Percentiles rank a stretch among this genome's conserved stretches.
phyloP scores from a whole-genome alignment of 2,113 vertebrate genomes.

The Monopterus albus region DNA sequence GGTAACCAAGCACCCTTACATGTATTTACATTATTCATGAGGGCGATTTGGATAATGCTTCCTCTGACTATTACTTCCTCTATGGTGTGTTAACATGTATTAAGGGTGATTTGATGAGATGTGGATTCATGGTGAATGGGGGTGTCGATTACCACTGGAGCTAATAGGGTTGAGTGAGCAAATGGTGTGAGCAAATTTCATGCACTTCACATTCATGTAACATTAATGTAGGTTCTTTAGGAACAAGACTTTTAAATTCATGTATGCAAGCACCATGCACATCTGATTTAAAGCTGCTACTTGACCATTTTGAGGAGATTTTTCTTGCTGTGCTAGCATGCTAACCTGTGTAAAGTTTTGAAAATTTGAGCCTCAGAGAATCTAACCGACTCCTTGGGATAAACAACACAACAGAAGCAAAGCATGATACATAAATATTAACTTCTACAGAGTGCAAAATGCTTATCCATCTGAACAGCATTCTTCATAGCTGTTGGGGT shows the following conservation, averaged over 20 bases:
- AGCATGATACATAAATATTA: background rate
- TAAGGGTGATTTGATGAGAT: constrained; percentile 76
- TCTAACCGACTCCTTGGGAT: background rate
- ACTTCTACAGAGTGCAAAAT: background rate
- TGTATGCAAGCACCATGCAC: constrained; percentile 27
- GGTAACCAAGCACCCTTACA: constrained; percentile 58
- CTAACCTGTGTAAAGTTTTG: constrained; percentile 8
- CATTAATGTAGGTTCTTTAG: constrained; percentile 67
- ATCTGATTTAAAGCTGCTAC: constrained; percentile 28
- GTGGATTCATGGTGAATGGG: constrained; percentile 67
- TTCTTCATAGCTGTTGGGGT: background rate
- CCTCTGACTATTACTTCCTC: constrained; percentile 69
- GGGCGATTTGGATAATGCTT: constrained; percentile 73
- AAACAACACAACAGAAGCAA: constrained; percentile 1
- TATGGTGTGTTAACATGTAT: constrained; percentile 77
- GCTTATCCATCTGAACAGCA: background rate
- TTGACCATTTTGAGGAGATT: constrained; percentile 37
- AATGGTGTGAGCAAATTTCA: constrained; percentile 70
- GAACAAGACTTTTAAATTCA: constrained; percentile 58
- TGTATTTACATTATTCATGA: constrained; percentile 77
- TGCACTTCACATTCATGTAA: constrained; percentile 64
- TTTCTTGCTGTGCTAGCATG: background rate
- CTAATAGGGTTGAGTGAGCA: constrained; percentile 74
- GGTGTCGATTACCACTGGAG: constrained; percentile 65
- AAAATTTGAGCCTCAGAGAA: constrained; percentile 4